Evolutionary conservation across 2,888 invertebrate genomes (phyloP), one percentile per base, ranked within the genome.

Genomic region (Chaitophorus viminalis): DNA sequence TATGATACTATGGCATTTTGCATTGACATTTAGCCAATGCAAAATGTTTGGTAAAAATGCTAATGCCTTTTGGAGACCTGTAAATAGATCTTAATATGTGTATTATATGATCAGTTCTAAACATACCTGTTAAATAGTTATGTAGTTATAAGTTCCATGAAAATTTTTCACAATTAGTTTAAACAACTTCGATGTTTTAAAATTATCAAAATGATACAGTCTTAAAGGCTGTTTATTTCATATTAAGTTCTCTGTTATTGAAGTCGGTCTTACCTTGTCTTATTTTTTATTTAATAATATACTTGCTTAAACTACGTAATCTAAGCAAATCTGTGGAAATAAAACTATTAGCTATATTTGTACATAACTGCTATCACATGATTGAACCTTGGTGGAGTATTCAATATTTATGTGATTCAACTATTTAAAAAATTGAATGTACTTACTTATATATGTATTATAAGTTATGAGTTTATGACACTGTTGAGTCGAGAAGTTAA

Each of bases 341-440:
- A 39, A 36, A 83, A 75, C 21, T 39, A 39, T 65, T 39, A 39
- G 18, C 39, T 83, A 83, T 83, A 83, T 83, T 75, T 75, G 83
- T 83, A 75, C 60, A 60, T 83, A 65, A 75, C 74, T 36, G 60
- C 36, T 82, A 82, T 75, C 39, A 75, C 29, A 75, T 60, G 29
- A 3, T 75, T 75, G 39, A 29, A 83, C 75, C 83, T 83, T 83
- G 82, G 60, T 74, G 54, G 9, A 36, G 60, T 83, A 39, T 83
- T 60, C 39, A 83, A 79, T 65, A 82, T 83, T 74, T 83, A 60
- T 83, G 74, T 74, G 36, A 60, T 83, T 29, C 18, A 36, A n/a
- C 54, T 74, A 52, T 39, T 25, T 72, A 82, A 74, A 68, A 68
- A 29, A 54, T 54, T 70, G 31, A 17, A 70, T 31, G 31, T 17